phyloP scores from a whole-genome alignment of 2,113 vertebrate species.

The Diglossa brunneiventris region DNA sequence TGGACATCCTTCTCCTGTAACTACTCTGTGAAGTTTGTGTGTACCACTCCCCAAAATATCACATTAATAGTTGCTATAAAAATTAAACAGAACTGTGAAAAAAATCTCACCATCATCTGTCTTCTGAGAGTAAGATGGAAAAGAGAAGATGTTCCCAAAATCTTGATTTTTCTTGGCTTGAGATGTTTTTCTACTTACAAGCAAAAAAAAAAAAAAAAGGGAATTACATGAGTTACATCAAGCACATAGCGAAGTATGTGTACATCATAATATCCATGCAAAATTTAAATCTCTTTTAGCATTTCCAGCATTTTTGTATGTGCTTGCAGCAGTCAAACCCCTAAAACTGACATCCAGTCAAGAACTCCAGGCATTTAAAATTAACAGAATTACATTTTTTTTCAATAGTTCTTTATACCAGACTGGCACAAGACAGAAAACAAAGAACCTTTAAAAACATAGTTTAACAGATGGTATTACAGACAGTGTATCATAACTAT shows the following conservation, averaged over 20 bases:
- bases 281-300: neutral
- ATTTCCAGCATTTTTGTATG: neutral
- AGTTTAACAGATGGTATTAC: neutral
- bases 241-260: fast-evolving
- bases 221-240: neutral
- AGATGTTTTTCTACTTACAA: conserved; percentile 73
- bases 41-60: neutral
- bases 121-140: conserved; percentile 84
- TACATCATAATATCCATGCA: neutral
- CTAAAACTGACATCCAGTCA: neutral
- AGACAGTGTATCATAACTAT: neutral
- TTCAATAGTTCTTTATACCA: neutral
- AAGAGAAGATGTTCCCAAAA: conserved; percentile 78
- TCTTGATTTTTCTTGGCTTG: conserved; percentile 82
- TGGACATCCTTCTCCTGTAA: neutral
- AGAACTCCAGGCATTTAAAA: neutral
- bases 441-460: neutral
- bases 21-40: neutral
- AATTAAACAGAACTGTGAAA: neutral
- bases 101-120: conserved; percentile 84
- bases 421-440: neutral
- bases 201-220: neutral
- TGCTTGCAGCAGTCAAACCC: neutral
- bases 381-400: neutral
- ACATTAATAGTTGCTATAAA: neutral